Percentiles rank a stretch among this genome's conserved stretches.
Evolutionary conservation across 1,140 invertebrate species (phyloP).

Genomic region (Ephestia elutella): DNA sequence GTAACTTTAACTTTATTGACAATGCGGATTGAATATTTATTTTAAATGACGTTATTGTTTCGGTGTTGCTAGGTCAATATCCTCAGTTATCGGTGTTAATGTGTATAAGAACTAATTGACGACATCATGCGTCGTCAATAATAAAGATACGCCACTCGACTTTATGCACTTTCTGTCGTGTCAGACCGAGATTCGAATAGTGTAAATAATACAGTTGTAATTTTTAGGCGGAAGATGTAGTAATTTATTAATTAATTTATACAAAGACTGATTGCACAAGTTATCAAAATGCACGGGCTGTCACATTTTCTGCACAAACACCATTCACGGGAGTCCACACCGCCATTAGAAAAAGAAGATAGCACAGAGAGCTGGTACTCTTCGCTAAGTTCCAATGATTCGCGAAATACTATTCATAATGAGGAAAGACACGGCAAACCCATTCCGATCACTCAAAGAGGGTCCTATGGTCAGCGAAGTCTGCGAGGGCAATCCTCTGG

Average conservation of each 20-base stretch:
- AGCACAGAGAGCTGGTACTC: slow-evolving; percentile 49
- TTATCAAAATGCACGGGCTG: slow-evolving; percentile 53
- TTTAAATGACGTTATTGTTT: not conserved
- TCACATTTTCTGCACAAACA: slow-evolving; percentile 56
- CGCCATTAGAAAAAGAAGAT: slow-evolving; percentile 43
- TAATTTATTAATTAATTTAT: slow-evolving; percentile 4
- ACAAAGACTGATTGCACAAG: slow-evolving; percentile 8
- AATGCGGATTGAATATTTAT: not conserved
- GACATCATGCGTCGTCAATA: not conserved
- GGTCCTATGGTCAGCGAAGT: slow-evolving; percentile 40
- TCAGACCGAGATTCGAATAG: slow-evolving; percentile 22
- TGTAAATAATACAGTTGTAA: not conserved
- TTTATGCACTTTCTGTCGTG: not conserved
- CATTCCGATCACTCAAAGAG: slow-evolving; percentile 48
- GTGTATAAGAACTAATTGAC: not conserved
- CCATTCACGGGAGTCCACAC: slow-evolving; percentile 45
- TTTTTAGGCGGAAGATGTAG: slow-evolving; percentile 10
- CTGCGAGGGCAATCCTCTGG: slow-evolving; percentile 32
- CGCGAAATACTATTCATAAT: slow-evolving; percentile 26
- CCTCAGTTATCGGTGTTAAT: slow-evolving; percentile 1
- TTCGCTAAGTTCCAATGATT: slow-evolving; percentile 39
- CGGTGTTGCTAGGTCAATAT: not conserved
- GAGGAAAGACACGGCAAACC: slow-evolving; percentile 26
- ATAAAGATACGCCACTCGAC: not conserved
- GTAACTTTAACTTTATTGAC: not conserved